phyloP scores from a whole-genome alignment of 2,888 invertebrate species.

The Zygogramma bicolorata region DNA sequence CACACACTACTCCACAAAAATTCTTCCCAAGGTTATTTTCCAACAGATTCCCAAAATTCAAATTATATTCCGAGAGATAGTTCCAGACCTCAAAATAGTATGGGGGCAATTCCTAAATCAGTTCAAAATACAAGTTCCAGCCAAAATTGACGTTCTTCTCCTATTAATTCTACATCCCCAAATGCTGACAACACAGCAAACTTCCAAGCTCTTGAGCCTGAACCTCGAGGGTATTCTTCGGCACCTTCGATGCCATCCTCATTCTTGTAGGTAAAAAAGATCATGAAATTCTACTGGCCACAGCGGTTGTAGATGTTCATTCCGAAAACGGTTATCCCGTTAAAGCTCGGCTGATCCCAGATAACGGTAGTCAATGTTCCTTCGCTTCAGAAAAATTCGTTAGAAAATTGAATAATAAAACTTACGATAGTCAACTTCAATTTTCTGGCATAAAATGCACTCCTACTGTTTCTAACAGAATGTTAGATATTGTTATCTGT shows the following conservation, averaged over 20 bases:
- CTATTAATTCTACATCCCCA: background rate
- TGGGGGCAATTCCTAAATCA: background rate
- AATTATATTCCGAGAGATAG: constrained; percentile 7
- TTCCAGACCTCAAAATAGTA: background rate
- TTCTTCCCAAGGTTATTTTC: background rate
- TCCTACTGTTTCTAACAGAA: background rate
- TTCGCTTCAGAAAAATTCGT: constrained; percentile 2
- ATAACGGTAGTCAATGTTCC: background rate
- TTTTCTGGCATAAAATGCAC: constrained; percentile 10
- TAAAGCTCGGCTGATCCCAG: background rate
- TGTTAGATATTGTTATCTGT: constrained; percentile 6
- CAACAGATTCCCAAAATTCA: constrained; percentile 11
- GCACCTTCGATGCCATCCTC: background rate
- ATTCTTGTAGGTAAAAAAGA: background rate
- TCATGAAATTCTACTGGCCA: background rate
- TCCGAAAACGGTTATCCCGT: background rate
- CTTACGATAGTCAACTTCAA: constrained; percentile 5
- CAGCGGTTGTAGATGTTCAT: background rate
- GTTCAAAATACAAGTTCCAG: background rate
- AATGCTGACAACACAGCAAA: background rate
- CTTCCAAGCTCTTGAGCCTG: background rate
- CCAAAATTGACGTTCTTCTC: background rate
- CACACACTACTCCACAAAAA: constrained; percentile 49
- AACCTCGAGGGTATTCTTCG: background rate
- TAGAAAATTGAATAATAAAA: constrained; percentile 2